Base-by-base conservation (phyloP, 2,888 invertebrate species). In the Calameuta filiformis region DNA sequence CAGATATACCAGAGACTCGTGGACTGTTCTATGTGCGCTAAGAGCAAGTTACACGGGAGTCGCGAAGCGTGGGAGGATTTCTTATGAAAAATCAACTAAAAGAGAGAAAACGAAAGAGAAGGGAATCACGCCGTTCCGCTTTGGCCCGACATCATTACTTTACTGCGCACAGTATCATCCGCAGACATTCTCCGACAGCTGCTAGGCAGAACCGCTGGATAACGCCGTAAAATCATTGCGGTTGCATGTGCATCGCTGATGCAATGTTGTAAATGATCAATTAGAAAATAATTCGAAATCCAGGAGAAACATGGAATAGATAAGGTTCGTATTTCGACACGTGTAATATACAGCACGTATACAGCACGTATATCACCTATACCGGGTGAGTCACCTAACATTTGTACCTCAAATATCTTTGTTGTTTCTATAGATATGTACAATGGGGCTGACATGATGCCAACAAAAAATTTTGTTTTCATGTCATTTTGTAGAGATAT, bases 241-340 rank as follows among this genome's bases (percentile, higher is more conserved):
- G 71, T 71, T 74, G 74, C 74, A 34, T 31, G 31, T 37, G 74
- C 35, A n/a, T 34, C 35, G 35, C 35, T n/a, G 37, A 33, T 34
- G 31, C 34, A 34, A 74, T 35, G 35, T 35, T 74, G 74, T 37
- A 74, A 74, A 35, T 74, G 74, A 74, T 74, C 74, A 74, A 74
- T 74, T 74, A 74, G 30, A 35, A 74, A 34, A 74, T 74, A 30
- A 35, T 74, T 35, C 30, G n/a, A 74, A 74, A 56, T 56, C 9
- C 56, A 23, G 2, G 9, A 23, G 23, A 37, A 37, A 37, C 37
- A 12, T 12, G 12, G 37, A 23, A 23, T 9, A 23, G 23, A 56
- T 9, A 23, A 37, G 15, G 68, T 78, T 77, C 73, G 56, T 69
- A 31, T 74, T 68, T 76, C 71, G 73, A 71, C 73, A 73, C 56